Base-by-base conservation (phyloP, 1,140 invertebrate species). In the Pogonomyrmex californicus region DNA sequence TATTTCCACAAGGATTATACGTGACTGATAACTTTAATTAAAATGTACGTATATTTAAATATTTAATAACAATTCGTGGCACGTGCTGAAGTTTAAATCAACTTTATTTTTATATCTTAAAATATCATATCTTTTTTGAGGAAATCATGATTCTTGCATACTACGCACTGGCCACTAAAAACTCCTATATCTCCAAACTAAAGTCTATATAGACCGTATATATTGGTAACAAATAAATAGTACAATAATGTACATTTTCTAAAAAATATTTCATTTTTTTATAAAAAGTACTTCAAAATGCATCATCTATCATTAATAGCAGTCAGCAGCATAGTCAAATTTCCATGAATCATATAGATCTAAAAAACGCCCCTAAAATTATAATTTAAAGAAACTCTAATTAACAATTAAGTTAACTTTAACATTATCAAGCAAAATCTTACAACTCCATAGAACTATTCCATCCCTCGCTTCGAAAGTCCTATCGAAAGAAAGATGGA, bases 401-500 rank as follows among this genome's bases (percentile, higher is more conserved):
- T 30, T 9, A 60, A 47, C 14, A 47, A 76, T 38, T 30, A 4
- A 66, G 23, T 70, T 30, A 66, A 23, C 12, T 49, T 68, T 51
- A 81, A 81, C 33, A 41, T 65, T 70, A 23, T 79, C 77, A 68
- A 54, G 47, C n/a, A 30, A 23, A 68, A 56, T 79, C n/a, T 68
- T 38, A 66, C 30, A 79, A 60, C 6, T 44, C 14, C 30, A 77
- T 6, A 6, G 7, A 77, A 14, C 23, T 47, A 33, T 47, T 62
- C n/a, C 23, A 60, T 77, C 17, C 36, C 63, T 81, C 44, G 6
- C 33, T 78, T 9, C n/a, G 23, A 41, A 30, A 83, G 36, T 17
- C 10, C 6, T 60, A 49, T 75, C 41, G 41, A 73, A 73, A 73
- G 41, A 75, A 83, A 83, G 54, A 73, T 83, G 79, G 79, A 83